These are phyloP conservation scores for Mastomys coucha DNA, from an alignment of 2,113 vertebrate species.

Conservation along the genomic window DNA sequence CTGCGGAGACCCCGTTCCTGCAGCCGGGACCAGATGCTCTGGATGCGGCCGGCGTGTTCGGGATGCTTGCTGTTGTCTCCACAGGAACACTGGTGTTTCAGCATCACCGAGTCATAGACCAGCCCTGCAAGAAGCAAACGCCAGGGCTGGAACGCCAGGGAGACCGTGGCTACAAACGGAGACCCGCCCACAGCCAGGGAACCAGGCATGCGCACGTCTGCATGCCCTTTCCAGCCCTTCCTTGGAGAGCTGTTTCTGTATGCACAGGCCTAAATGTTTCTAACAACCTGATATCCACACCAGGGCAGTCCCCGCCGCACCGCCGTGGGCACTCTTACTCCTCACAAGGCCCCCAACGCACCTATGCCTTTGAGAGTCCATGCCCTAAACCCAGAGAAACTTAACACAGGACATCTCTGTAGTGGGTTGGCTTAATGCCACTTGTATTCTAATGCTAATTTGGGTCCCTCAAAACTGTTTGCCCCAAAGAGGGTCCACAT, in stretches of 20 bases:
- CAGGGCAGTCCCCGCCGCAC: too few relatives aligned
- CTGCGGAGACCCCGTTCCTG: conserved; percentile 92
- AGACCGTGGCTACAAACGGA: background rate
- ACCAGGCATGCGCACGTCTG: background rate
- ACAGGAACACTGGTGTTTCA: conserved; percentile 95
- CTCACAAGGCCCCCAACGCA: fast-evolving
- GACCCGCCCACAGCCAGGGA: background rate
- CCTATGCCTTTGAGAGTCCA: background rate
- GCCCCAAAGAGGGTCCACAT: too few relatives aligned
- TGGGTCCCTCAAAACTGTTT: too few relatives aligned
- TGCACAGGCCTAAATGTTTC: background rate
- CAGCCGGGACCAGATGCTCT: conserved; percentile 95
- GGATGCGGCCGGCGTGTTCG: conserved; percentile 92
- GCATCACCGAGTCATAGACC: conserved; percentile 95
- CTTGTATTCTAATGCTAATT: too few relatives aligned
- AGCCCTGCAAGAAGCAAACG: conserved; percentile 87
- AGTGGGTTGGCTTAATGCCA: too few relatives aligned
- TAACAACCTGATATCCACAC: background rate
- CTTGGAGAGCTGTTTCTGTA: too few relatives aligned
- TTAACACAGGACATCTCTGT: background rate
- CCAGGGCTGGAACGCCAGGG: background rate
- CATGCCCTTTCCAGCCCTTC: background rate
- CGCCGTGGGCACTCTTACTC: too few relatives aligned
- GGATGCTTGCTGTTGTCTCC: conserved; percentile 94
- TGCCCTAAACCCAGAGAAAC: background rate